Percentiles rank a stretch among this genome's conserved stretches.
Conservation (phyloP, 2,888 invertebrate species). For the Rhagonycha lutea region DNA sequence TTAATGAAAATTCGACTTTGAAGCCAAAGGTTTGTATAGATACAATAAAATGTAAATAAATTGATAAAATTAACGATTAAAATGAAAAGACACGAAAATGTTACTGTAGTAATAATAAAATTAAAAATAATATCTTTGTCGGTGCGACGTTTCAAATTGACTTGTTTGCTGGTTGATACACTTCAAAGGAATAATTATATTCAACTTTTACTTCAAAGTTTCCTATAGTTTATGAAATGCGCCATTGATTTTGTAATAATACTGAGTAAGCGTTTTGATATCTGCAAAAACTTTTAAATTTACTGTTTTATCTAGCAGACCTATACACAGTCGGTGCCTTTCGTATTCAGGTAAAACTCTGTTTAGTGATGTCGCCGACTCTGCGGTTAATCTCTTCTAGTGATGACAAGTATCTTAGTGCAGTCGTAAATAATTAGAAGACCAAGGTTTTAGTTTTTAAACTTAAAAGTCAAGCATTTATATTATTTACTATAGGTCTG, state of each 20-base stretch:
- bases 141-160: conserved; percentile 29
- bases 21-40: conserved; percentile 2
- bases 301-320: background rate
- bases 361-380: conserved; percentile 18
- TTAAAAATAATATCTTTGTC: conserved; percentile 37
- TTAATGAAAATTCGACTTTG: background rate
- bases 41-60: conserved; percentile 28
- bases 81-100: conserved; percentile 27
- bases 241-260: background rate
- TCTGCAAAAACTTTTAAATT: background rate
- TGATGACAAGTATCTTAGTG: conserved; percentile 23
- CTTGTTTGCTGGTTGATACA: conserved; percentile 24
- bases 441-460: conserved; percentile 18
- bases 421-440: conserved; percentile 23
- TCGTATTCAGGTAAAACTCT: conserved; percentile 11
- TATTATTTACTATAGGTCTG: conserved; percentile 14
- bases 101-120: conserved; percentile 30
- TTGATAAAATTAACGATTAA: conserved; percentile 25
- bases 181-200: conserved; percentile 21
- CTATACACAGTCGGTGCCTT: background rate
- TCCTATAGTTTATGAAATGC: background rate
- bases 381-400: conserved; percentile 26
- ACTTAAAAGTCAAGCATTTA: conserved; percentile 8
- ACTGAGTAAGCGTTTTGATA: background rate
- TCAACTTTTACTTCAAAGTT: background rate